Conservation (phyloP, 2,113 vertebrate species). For the Dasyornis broadbenti region DNA sequence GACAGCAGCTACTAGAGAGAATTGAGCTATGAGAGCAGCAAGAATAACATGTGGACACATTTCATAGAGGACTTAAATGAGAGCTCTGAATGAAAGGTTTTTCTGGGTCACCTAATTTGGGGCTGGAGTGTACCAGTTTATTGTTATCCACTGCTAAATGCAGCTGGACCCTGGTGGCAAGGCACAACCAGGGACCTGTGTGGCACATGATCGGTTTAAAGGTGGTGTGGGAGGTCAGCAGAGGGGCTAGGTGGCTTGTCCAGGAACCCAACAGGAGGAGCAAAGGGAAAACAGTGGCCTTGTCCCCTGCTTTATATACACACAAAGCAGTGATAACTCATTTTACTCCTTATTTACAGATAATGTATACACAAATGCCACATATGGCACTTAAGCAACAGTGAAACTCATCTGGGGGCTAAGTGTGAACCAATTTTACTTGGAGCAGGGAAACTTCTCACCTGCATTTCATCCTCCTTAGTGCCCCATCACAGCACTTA, state of each 20-base stretch:
- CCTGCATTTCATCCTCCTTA: not conserved
- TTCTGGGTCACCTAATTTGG: not conserved
- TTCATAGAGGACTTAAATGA: not conserved
- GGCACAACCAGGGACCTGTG: not conserved
- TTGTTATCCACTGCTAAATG: not conserved
- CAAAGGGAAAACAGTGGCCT: not conserved
- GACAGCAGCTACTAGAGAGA: not conserved
- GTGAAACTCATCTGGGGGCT: not conserved
- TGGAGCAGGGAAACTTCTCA: not conserved
- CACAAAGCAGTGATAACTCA: not conserved
- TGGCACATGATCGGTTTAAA: rapidly evolving
- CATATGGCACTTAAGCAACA: not conserved
- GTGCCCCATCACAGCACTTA: not conserved
- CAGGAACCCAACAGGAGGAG: not conserved
- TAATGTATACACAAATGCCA: too few species aligned
- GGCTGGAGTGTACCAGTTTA: not conserved
- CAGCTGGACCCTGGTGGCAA: not conserved
- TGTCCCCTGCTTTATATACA: not conserved
- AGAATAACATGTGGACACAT: not conserved
- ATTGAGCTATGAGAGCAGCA: not conserved
- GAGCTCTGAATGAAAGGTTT: not conserved
- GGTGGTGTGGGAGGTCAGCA: not conserved
- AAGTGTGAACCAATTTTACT: not conserved
- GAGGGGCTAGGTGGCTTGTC: not conserved
- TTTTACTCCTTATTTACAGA: not conserved